Conservation (phyloP, 2,797 vertebrate species). For the Champsocephalus gunnari region DNA sequence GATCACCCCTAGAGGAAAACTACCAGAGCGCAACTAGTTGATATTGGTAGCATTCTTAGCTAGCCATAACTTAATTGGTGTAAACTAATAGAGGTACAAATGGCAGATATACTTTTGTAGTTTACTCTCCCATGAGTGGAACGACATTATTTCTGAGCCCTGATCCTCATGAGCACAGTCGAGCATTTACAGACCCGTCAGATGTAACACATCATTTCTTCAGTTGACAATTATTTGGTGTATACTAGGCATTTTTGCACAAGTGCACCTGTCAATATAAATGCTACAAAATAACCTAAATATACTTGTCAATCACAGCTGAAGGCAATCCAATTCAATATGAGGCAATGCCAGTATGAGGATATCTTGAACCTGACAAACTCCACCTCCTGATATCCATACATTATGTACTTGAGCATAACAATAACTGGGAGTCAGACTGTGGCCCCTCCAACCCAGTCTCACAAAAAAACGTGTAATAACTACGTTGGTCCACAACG, state of each 20-base stretch:
- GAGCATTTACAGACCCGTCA: neutral
- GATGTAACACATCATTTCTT: neutral
- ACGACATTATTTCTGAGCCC: neutral
- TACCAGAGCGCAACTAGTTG: neutral
- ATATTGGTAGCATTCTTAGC: neutral
- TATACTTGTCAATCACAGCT: neutral
- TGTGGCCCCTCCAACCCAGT: too few species aligned
- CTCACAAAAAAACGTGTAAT: too few species aligned
- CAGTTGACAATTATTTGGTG: neutral
- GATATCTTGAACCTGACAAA: neutral
- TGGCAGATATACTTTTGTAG: neutral
- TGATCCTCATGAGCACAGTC: neutral
- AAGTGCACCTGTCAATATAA: constrained; percentile 2
- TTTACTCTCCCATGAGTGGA: neutral
- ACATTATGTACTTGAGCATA: neutral
- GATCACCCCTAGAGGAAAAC: neutral
- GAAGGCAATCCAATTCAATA: neutral
- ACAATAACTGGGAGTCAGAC: neutral
- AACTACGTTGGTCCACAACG: too few species aligned
- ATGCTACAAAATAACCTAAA: neutral
- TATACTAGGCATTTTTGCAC: neutral
- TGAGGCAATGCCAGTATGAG: neutral
- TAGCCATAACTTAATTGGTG: neutral
- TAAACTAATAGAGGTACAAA: neutral
- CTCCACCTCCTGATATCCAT: neutral